A percentile compares a stretch with the other conserved stretches of the same genome.
Evolutionary conservation across 2,888 invertebrate species (phyloP).

Genomic region (Morpho achilles): DNA sequence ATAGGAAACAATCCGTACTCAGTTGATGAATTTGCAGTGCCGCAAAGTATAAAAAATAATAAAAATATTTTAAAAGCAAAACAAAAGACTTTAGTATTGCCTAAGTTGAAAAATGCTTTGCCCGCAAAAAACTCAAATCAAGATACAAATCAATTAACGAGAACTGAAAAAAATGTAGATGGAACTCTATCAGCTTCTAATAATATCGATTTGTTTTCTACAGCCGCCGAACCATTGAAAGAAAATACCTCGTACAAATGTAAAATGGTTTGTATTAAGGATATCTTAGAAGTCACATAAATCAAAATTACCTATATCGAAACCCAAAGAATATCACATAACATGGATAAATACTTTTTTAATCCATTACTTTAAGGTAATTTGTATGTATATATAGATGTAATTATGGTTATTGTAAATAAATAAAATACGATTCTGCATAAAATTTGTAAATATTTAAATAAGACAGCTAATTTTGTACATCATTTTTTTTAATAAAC

Average conservation of each 20-base stretch:
- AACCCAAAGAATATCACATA: too few relatives aligned
- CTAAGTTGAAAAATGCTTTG: constrained; percentile 13
- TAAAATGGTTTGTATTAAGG: constrained; percentile 56
- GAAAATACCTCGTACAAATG: constrained; percentile 62
- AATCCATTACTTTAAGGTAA: too few relatives aligned
- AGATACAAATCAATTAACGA: neutral
- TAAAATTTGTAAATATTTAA: constrained; percentile 2
- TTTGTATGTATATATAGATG: too few relatives aligned
- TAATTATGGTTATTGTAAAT: too few relatives aligned
- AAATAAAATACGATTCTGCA: too few relatives aligned
- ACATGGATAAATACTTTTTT: too few relatives aligned
- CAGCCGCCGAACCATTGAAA: constrained; percentile 34
- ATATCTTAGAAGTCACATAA: constrained; percentile 25
- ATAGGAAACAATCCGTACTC: neutral
- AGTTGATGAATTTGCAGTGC: neutral
- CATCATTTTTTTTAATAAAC: neutral
- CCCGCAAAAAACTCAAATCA: neutral
- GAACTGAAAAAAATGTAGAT: constrained; percentile 2
- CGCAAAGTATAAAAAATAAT: neutral
- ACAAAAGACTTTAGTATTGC: constrained; percentile 3
- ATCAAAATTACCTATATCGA: too few relatives aligned
- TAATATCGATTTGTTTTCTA: constrained; percentile 4
- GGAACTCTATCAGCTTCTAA: constrained; percentile 16
- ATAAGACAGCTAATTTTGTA: neutral
- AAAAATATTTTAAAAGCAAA: constrained; percentile 1